These are phyloP conservation scores for Antedon mediterranea DNA, from an alignment of 53 echinoderm and acorn worm genomes.

Conservation along the genomic window DNA sequence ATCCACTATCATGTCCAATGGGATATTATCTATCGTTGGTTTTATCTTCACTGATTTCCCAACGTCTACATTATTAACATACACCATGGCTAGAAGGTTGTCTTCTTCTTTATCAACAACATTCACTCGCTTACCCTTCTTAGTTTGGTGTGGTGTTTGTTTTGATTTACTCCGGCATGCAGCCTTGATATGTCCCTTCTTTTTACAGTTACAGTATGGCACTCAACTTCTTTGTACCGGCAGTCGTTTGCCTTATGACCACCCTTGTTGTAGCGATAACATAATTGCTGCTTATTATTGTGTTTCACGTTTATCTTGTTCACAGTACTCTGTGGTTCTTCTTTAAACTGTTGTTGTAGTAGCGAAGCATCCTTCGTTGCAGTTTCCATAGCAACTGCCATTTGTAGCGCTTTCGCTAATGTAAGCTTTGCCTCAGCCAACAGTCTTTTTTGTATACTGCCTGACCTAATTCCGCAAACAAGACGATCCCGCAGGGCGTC, in stretches of 20 bases:
- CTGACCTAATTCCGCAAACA: slow-evolving; percentile 29
- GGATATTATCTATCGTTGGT: neutral
- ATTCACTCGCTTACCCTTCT: too few species aligned
- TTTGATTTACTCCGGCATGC: too few species aligned
- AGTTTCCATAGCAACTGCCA: too few species aligned
- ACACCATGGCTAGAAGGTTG: too few species aligned
- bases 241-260: neutral
- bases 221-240: neutral
- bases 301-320: neutral
- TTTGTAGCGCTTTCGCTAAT: slow-evolving; percentile 16
- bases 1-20: too few species aligned
- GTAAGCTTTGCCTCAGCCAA: slow-evolving; percentile 39
- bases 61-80: neutral
- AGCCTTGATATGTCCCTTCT: neutral
- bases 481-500: slow-evolving; percentile 40
- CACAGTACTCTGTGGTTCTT: neutral
- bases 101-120: neutral
- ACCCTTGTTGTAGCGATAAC: neutral
- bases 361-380: too few species aligned
- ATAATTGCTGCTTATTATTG: neutral
- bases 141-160: too few species aligned
- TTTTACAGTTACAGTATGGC: neutral
- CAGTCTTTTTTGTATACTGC: slow-evolving; percentile 23
- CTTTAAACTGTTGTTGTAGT: neutral
- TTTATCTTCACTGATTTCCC: neutral